A percentile compares a stretch with the other conserved stretches of the same genome.
Conservation (phyloP, 2,888 invertebrate genomes). For the Himalopsyche kuldschensis region DNA sequence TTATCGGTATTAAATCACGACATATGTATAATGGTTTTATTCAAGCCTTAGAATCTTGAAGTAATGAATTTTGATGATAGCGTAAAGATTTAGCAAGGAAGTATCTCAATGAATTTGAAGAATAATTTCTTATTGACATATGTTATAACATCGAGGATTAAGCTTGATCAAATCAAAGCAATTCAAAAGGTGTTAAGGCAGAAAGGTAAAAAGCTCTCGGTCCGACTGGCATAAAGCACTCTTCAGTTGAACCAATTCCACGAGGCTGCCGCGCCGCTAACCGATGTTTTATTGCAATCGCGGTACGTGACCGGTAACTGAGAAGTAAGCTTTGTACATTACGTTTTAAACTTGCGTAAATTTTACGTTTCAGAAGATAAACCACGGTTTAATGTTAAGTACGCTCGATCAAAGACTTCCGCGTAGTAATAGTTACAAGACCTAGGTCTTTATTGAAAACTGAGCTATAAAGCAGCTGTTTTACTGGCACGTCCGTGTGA, state of each 20-base stretch:
- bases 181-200: background rate
- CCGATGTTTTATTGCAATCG: background rate
- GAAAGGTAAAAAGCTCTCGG: background rate
- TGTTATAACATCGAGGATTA: background rate
- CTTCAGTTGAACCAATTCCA: background rate
- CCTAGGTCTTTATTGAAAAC: background rate
- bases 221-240: background rate
- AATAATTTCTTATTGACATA: no score
- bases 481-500: background rate
- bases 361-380: background rate
- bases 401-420: background rate
- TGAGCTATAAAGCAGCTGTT: background rate
- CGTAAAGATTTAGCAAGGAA: no score
- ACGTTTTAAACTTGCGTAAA: constrained; percentile 1
- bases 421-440: background rate
- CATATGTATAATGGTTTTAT: no score
- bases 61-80: no score
- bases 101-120: no score
- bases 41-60: no score
- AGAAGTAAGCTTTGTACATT: background rate
- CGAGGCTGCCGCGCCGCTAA: background rate
- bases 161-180: background rate
- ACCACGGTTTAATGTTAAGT: background rate
- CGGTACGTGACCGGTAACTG: constrained; percentile 6
- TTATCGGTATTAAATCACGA: no score